Evolutionary conservation across 2,113 vertebrate species (phyloP), one percentile per base, ranked within the genome.

Genomic region (Menidia beryllina): DNA sequence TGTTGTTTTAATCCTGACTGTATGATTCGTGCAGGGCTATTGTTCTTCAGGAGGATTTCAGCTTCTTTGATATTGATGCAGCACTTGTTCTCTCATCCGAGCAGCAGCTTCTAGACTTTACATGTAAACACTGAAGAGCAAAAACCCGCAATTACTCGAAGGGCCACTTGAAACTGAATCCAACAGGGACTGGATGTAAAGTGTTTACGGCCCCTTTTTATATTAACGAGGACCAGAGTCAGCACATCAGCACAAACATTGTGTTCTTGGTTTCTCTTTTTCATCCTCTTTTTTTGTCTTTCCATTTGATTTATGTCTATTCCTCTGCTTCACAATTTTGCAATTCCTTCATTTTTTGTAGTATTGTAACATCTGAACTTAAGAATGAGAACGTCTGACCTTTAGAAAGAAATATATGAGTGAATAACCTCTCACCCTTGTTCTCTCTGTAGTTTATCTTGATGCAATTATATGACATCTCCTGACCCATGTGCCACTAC

Each of bases 381-480:
- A 38, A 59, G 23, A 11, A 24, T 34, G 64, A 59, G 61, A 58
- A 58, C 23, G 34, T 77, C 49, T 30, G 52, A 52, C 25, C 26
- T 54, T 7, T 36, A 4, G n/a, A n/a, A 12, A 17, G 19, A 64
- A 34, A 34, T 8, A 34, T 6, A 13, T 50, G 60, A 50, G 30
- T 47, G 47, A 34, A 10, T 6, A 5, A 34, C 5, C 7, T 8
- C n/a, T n/a, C n/a, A 34, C 30, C 30, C 30, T 34, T 38, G 48
- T 64, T 26, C 38, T 23, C 61, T n/a, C 34, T 34, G 30, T 8
- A 34, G 30, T 10, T 10, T 10, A 2, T n/a, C n/a, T 62, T 62
- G 59, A 48, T 21, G 48, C 48, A 21, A 48, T 6, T 41, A 15
- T 41, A 41, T 83, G 75, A 72, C 69, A 79, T 82, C 61, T 77